These are phyloP conservation scores for Bombylius major DNA, from an alignment of 2,888 invertebrate genomes.

Conservation along the genomic window DNA sequence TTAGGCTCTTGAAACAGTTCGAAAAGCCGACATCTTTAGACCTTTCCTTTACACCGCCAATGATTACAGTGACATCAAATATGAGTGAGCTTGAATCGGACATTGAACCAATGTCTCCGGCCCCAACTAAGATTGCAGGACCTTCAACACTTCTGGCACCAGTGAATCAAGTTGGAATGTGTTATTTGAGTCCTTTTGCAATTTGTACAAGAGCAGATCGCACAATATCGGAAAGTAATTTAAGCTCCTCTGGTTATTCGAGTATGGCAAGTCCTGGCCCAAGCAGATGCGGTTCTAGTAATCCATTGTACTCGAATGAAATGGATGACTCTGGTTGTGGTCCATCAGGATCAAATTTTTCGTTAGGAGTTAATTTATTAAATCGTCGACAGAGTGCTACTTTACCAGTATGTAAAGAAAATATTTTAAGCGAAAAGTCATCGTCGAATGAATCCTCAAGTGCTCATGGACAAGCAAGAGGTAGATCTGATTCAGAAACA, in stretches of 20 bases:
- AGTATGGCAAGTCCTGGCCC: slow-evolving; percentile 78
- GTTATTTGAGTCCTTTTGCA: slow-evolving; percentile 65
- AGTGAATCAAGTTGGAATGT: slow-evolving; percentile 45
- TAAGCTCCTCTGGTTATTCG: slow-evolving; percentile 73
- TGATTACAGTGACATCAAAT: slow-evolving; percentile 63
- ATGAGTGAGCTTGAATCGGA: slow-evolving; percentile 66
- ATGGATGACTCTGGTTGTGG: slow-evolving; percentile 58
- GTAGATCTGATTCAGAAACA: slow-evolving; percentile 61
- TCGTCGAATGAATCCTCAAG: slow-evolving; percentile 1
- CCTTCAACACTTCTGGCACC: slow-evolving; percentile 28
- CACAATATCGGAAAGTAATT: slow-evolving; percentile 69
- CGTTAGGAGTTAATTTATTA: slow-evolving; percentile 33
- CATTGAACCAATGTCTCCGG: slow-evolving; percentile 52
- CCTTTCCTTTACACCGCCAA: slow-evolving; percentile 50
- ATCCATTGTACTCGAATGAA: slow-evolving; percentile 63
- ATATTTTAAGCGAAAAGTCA: slow-evolving; percentile 34
- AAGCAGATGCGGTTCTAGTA: slow-evolving; percentile 68
- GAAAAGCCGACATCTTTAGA: slow-evolving; percentile 50
- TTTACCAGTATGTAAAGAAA: slow-evolving; percentile 42
- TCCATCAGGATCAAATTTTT: slow-evolving; percentile 21
- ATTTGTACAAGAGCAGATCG: slow-evolving; percentile 59
- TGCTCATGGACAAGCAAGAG: slow-evolving; percentile 29
- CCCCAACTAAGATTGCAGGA: slow-evolving; percentile 39
- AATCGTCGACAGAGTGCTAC: slow-evolving; percentile 48
- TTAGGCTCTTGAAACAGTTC: slow-evolving; percentile 46